A percentile compares a stretch with the other conserved stretches of the same genome.
phyloP scores from a whole-genome alignment of 2,797 vertebrate species.

The Neosilurus mollespiculum region DNA sequence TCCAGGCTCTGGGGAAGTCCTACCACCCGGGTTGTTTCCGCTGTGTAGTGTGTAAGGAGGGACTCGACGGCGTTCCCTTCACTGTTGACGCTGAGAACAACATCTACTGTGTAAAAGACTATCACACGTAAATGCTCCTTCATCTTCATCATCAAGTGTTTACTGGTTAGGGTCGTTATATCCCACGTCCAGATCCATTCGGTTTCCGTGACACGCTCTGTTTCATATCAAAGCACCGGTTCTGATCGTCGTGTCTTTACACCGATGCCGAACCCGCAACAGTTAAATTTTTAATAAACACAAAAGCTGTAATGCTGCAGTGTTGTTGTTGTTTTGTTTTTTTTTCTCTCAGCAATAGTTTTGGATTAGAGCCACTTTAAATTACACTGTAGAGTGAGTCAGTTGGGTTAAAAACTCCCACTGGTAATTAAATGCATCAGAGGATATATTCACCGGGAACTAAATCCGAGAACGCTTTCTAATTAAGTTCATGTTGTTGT shows the following conservation, averaged over 20 bases:
- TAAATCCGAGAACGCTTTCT: not conserved
- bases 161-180: not conserved
- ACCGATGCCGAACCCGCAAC: not conserved
- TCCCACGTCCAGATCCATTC: not conserved
- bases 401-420: not conserved
- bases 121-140: conserved; percentile 86
- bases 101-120: conserved; percentile 98
- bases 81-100: conserved; percentile 96
- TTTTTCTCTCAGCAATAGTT: not conserved
- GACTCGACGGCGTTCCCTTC: conserved; percentile 95
- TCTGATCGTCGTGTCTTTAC: not conserved
- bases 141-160: not conserved
- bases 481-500: not conserved
- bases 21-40: conserved; percentile 98
- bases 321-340: not conserved
- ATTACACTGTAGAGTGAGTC: not conserved
- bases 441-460: conserved; percentile 6
- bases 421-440: not conserved
- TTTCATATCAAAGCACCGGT: not conserved
- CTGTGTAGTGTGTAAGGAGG: conserved; percentile 94
- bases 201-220: not conserved
- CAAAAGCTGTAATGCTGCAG: not conserved
- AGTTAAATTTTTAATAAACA: not conserved
- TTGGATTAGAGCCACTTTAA: conserved; percentile 5
- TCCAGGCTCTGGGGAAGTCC: conserved; percentile 95